These are phyloP conservation scores for Penaeus japonicus DNA, from an alignment of 1,140 invertebrate species.

Conservation along the genomic window DNA sequence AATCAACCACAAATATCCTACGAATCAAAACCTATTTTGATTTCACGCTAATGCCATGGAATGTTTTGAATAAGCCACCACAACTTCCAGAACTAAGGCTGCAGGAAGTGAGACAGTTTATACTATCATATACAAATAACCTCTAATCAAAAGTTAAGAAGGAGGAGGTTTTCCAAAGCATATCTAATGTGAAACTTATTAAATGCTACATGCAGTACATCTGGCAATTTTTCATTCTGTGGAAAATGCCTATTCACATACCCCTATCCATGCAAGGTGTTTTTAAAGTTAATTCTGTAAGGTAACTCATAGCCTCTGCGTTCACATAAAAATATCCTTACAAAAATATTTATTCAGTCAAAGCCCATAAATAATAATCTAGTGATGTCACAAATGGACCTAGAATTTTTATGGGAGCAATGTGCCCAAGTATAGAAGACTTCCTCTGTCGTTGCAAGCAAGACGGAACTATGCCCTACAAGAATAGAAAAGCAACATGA, in stretches of 20 bases:
- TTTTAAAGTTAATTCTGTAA: background rate
- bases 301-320: background rate
- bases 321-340: constrained; percentile 29
- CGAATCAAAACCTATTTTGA: no score
- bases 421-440: background rate
- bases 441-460: background rate
- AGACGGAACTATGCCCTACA: constrained; percentile 32
- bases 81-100: background rate
- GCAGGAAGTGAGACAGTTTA: background rate
- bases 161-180: background rate
- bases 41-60: no score
- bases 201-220: no score
- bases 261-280: background rate
- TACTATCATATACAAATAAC: background rate
- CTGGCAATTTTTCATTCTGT: background rate
- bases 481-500: constrained; percentile 17
- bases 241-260: background rate
- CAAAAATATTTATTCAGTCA: constrained; percentile 29
- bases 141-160: background rate
- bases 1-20: no score
- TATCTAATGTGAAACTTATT: background rate
- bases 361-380: constrained; percentile 17
- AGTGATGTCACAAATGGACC: constrained; percentile 1
- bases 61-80: no score
- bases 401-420: background rate